Percentiles rank a stretch among this genome's conserved stretches.
phyloP scores from a whole-genome alignment of 2,888 invertebrate species.

The Amphipyra tragopoginis region DNA sequence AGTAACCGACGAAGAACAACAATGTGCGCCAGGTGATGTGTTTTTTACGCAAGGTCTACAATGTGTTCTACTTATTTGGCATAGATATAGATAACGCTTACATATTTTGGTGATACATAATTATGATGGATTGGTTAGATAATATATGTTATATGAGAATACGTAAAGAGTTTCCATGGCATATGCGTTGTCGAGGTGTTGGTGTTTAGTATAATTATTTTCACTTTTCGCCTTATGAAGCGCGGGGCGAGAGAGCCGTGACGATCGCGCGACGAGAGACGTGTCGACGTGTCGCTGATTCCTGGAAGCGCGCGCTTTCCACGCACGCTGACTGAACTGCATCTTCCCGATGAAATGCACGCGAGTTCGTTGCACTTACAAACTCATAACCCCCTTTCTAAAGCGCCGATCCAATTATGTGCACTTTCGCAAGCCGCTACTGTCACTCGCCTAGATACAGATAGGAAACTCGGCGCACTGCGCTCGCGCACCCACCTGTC shows the following conservation, averaged over 20 bases:
- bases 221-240: slow-evolving; percentile 83
- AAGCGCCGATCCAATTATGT: slow-evolving; percentile 90
- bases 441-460: slow-evolving; percentile 90
- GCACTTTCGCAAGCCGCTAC: slow-evolving; percentile 90
- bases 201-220: slow-evolving; percentile 68
- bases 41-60: slow-evolving; percentile 58
- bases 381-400: slow-evolving; percentile 90
- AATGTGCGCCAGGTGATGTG: slow-evolving; percentile 77
- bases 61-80: slow-evolving; percentile 50
- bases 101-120: slow-evolving; percentile 9
- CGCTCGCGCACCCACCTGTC: slow-evolving; percentile 82
- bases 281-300: slow-evolving; percentile 71
- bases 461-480: slow-evolving; percentile 85
- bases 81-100: slow-evolving; percentile 24
- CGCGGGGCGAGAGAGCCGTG: slow-evolving; percentile 71
- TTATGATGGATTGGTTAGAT: slow-evolving; percentile 1
- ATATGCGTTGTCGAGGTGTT: slow-evolving; percentile 15
- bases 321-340: slow-evolving; percentile 76
- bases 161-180: slow-evolving; percentile 11
- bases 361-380: slow-evolving; percentile 89
- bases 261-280: slow-evolving; percentile 59
- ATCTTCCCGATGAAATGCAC: slow-evolving; percentile 88
- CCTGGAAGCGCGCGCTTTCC: slow-evolving; percentile 87
- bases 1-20: slow-evolving; percentile 59
- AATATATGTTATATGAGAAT: slow-evolving; percentile 8